Conservation (phyloP, 2,113 vertebrate species). For the Catharus fuscescens region DNA sequence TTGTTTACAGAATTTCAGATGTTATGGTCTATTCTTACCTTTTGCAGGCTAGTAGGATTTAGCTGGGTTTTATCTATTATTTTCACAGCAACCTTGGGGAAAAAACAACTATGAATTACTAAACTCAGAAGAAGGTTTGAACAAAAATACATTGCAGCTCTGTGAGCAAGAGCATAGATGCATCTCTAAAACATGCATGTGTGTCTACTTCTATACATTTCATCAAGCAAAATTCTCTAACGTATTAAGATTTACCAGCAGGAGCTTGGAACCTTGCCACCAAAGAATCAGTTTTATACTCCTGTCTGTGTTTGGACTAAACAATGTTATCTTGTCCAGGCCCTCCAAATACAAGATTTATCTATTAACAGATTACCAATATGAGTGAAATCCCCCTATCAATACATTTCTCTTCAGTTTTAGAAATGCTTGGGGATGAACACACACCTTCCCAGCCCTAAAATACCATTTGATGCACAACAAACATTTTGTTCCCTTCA, state of each 20-base stretch:
- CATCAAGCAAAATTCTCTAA: not conserved
- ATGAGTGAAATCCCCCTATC: not conserved
- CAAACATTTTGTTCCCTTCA: not conserved
- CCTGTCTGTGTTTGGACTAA: not conserved
- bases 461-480: not conserved
- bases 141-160: not conserved
- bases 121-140: not conserved
- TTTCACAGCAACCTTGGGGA: slow-evolving; percentile 91
- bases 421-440: not conserved
- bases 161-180: not conserved
- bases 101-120: not conserved
- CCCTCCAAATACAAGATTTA: not conserved
- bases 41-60: slow-evolving; percentile 97
- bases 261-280: not conserved
- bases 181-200: not conserved
- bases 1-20: slow-evolving; percentile 5
- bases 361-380: not conserved
- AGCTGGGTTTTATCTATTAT: slow-evolving; percentile 99
- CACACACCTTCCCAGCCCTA: not conserved
- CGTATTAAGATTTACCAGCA: not conserved
- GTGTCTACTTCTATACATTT: not conserved
- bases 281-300: not conserved
- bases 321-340: not conserved
- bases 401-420: not conserved
- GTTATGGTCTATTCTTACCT: slow-evolving; percentile 79